phyloP scores from a whole-genome alignment of 2,113 vertebrate genomes.

The Cyprinodon brontotheroides region DNA sequence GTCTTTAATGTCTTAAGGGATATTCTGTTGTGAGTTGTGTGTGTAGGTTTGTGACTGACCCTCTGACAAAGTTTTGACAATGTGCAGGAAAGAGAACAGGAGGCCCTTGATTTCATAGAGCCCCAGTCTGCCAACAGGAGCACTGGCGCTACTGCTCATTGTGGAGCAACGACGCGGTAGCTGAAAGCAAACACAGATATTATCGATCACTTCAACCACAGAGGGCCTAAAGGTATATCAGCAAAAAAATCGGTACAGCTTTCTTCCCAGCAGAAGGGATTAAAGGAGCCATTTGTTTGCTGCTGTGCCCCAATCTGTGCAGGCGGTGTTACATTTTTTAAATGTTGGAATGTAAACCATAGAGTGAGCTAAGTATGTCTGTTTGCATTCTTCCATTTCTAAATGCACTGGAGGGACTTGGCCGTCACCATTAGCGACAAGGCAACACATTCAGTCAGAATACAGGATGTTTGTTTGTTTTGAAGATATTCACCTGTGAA shows the following conservation, averaged over 20 bases:
- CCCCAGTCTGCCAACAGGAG: constrained; percentile 85
- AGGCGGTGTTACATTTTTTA: no score
- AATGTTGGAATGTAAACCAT: not conserved
- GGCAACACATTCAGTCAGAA: not conserved
- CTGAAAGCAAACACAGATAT: constrained; percentile 32
- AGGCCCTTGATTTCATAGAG: constrained; percentile 91
- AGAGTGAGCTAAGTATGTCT: not conserved
- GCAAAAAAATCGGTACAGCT: not conserved
- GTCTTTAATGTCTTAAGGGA: no score
- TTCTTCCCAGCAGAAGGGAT: not conserved
- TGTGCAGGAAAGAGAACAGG: constrained; percentile 90
- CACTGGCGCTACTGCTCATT: constrained; percentile 79
- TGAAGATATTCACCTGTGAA: not conserved
- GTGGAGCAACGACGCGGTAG: constrained; percentile 72
- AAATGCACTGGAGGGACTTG: not conserved
- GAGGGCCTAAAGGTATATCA: no score
- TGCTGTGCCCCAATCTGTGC: not conserved
- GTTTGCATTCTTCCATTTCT: not conserved
- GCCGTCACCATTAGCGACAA: not conserved
- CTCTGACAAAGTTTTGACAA: constrained; percentile 92
- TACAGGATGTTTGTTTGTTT: no score
- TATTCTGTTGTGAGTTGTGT: not conserved
- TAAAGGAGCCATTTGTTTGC: not conserved
- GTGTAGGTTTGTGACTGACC: constrained; percentile 77
- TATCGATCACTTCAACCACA: not conserved